These are phyloP conservation scores for Bombus consobrinus DNA, from an alignment of 1,140 invertebrate genomes.

Conservation along the genomic window DNA sequence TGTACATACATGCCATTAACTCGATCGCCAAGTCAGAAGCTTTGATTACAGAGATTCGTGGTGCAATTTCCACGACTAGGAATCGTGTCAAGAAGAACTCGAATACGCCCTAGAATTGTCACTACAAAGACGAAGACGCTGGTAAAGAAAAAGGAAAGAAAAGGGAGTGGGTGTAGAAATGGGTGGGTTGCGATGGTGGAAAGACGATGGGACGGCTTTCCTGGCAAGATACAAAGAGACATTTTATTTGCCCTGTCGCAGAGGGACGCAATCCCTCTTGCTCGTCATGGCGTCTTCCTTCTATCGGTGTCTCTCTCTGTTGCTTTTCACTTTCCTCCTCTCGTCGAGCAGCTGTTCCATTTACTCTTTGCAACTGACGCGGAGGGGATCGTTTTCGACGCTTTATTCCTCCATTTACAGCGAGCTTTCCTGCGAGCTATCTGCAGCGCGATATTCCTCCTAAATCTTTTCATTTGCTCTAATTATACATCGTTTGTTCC, in stretches of 20 bases:
- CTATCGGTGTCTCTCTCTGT: constrained; percentile 9
- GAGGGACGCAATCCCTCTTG: constrained; percentile 34
- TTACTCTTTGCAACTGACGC: constrained; percentile 32
- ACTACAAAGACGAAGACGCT: background rate
- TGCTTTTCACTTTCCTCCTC: background rate
- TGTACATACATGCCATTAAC: constrained; percentile 5
- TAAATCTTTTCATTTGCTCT: constrained; percentile 36
- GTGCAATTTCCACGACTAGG: background rate
- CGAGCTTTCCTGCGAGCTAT: background rate
- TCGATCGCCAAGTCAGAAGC: background rate
- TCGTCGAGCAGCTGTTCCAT: constrained; percentile 15
- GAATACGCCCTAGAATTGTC: background rate
- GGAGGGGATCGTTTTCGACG: constrained; percentile 13
- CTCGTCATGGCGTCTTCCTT: constrained; percentile 13
- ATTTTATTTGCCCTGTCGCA: constrained; percentile 34
- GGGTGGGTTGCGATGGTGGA: background rate
- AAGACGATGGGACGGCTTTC: constrained; percentile 2
- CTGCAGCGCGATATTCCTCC: background rate
- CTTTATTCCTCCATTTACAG: constrained; percentile 23
- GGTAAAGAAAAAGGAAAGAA: background rate
- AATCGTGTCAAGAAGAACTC: constrained; percentile 34
- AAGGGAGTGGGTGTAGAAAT: too few relatives aligned
- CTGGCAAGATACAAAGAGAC: constrained; percentile 43
- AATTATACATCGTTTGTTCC: constrained; percentile 26
- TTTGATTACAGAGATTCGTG: constrained; percentile 22